Base-by-base conservation (phyloP, 1,140 invertebrate species). In the Leptonema lineaticorne region DNA sequence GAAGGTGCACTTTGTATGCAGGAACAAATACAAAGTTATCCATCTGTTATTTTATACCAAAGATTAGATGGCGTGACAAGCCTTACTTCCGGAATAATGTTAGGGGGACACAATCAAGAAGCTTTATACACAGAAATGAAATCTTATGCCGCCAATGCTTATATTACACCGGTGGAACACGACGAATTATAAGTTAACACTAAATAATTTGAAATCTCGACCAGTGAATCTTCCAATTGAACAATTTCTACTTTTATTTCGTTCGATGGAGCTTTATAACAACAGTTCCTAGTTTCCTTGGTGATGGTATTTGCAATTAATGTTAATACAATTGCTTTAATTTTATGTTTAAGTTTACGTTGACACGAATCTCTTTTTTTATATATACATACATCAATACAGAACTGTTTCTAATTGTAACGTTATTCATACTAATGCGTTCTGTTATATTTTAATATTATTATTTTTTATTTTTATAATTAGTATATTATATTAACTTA, bases 31-130 rank as follows among this genome's bases (percentile, higher is more conserved):
- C 20, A 14, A 18, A 69, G 69, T 14, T 73, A 73, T 50, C 72
- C 72, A 11, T 69, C 72, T 14, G 67, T 73, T 3, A 73, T 71
- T 53, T 22, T 73, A n/a, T 73, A 67, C 56, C 72, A 73, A 63
- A 65, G 69, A 56, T 48, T 69, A 16, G 62, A 73, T 24, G 72
- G 69, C 16, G 29, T 67, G 1, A 73, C 67, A 3, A 69, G 60
- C 11, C 9, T 69, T 0, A 28, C 58, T 1, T 53, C 45, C 26
- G 71, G 68, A 28, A 69, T 72, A 16, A 72, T 48, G 1, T 46
- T 72, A 18, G 68, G 64, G 22, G 62, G 24, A 0, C 65, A 64
- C 24, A 69, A 59, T 24, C 60, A 64, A 16, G 71, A 72, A 60
- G 68, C 64, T 11, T 33, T 72, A 14, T 69, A 64, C 29, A 26